These are phyloP conservation scores for Drosophila persimilis DNA, from an alignment of 1,140 invertebrate species.

Conservation along the genomic window DNA sequence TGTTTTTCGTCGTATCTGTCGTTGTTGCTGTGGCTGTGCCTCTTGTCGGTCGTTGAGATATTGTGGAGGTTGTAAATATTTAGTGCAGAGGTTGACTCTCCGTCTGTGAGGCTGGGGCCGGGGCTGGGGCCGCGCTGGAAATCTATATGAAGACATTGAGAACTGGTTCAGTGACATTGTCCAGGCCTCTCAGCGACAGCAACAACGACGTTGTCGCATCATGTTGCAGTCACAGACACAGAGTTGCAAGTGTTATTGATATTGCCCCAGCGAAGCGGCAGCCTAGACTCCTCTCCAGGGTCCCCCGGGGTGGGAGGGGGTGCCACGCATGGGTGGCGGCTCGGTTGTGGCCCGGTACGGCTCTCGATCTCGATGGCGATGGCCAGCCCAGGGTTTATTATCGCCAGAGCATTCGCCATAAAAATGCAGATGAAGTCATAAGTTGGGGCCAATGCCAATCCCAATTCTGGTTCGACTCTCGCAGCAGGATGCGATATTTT, in stretches of 20 bases:
- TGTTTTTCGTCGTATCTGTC: not conserved
- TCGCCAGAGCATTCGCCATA: constrained; percentile 60
- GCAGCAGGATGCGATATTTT: constrained; percentile 74
- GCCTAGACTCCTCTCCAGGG: not conserved
- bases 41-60: constrained; percentile 71
- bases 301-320: not conserved
- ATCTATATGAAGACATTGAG: constrained; percentile 79
- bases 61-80: constrained; percentile 82
- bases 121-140: constrained; percentile 25
- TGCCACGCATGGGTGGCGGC: constrained; percentile 72
- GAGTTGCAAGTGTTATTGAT: constrained; percentile 80
- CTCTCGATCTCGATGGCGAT: constrained; percentile 34
- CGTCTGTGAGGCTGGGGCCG: constrained; percentile 6
- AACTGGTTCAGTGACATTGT: constrained; percentile 81
- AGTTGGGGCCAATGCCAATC: constrained; percentile 44
- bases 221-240: constrained; percentile 67
- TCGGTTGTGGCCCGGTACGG: constrained; percentile 15
- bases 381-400: constrained; percentile 63
- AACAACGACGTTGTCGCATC: constrained; percentile 64
- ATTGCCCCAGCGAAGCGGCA: constrained; percentile 45
- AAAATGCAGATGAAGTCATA: constrained; percentile 81
- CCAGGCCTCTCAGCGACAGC: constrained; percentile 30
- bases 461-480: constrained; percentile 16
- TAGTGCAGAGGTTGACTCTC: constrained; percentile 74
- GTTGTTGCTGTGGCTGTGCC: constrained; percentile 17